Evolutionary conservation across 2,888 invertebrate genomes (phyloP), one percentile per base, ranked within the genome.

Genomic region (Coleophora deauratella): DNA sequence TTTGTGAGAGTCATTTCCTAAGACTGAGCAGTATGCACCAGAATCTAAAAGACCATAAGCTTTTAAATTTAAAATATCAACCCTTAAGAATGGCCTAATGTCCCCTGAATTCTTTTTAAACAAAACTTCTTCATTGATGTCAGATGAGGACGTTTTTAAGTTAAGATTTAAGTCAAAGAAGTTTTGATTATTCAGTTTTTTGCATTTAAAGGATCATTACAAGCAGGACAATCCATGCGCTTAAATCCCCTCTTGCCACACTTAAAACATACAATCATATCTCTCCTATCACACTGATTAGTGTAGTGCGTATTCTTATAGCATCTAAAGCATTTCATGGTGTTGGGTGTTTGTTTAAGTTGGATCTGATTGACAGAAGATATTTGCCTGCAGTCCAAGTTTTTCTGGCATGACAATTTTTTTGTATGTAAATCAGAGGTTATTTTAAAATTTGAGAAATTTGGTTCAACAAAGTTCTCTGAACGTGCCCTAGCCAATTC

Each of bases 391-490:
- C 4, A 2, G 9, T 9, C 9, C 2, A 7, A 3, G 3, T 4
- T 10, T 11, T 14, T n/a, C n/a, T 37, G 27, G 31, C 33, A 37
- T n/a, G 41, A 36, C 27, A 44, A 38, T n/a, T 46, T 43, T 7
- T 41, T 41, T 30, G 43, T 43, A 12, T 43, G 13, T 0, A 28
- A 27, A 12, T 32, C 33, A 3, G 30, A 6, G n/a, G 3, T 11
- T 8, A 15, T 32, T n/a, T 33, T 37, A 0, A n/a, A n/a, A n/a
- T n/a, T n/a, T n/a, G n/a, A n/a, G n/a, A n/a, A n/a, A n/a, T n/a
- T n/a, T n/a, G 47, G 47, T 43, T 47, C 47, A n/a, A 37, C 27
- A 41, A 47, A 47, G n/a, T 37, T 44, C 1, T 44, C 44, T 27
- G 44, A 47, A 34, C 41, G 44, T 10, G 31, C 27, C 11, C 41